Evolutionary conservation across 1,140 invertebrate genomes (phyloP), one percentile per base, ranked within the genome.

Genomic region (Tyrophagus putrescentiae): DNA sequence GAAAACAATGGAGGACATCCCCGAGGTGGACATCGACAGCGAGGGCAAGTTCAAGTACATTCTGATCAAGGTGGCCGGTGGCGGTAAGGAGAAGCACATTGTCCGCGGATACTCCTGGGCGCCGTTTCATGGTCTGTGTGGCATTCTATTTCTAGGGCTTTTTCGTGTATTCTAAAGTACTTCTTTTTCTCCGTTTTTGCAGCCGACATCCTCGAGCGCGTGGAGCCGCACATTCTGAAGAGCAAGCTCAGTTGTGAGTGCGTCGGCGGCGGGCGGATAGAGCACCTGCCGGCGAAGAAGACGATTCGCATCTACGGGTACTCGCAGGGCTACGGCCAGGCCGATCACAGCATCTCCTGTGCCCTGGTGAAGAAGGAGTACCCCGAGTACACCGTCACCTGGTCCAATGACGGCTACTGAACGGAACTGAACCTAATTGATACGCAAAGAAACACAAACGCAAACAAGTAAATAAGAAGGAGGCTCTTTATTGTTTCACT

Each of bases 31-130:
- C 61, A 89, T 91, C 66, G 87, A 90, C 68, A 72, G 77, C 16
- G 25, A 42, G 18, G 87, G 87, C 27, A 79, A 78, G 44, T 92
- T 89, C 70, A 93, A 92, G 70, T 92, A 92, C 65, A 83, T 92
- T 67, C 73, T 92, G 33, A 80, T 91, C 23, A 81, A 84, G 68
- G 80, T 89, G 0, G 73, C 75, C 57, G 74, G 71, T 41, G 66
- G 65, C 50, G 71, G 68, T 11, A 72, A 72, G 32, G 71, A 77
- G 28, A 82, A 84, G 68, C 73, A 75, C 45, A 79, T 91, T 39
- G 83, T 89, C 3, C 76, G 86, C 61, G 86, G 87, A 27, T 83
- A 84, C 67, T 73, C 72, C 5, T 75, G 77, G 64, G 80, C 79
- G 61, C 71, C 74, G 32, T 89, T 79, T 71, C 87, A 90, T 69